Conservation (phyloP, 2,888 invertebrate species). For the Ernsta delagoae region DNA sequence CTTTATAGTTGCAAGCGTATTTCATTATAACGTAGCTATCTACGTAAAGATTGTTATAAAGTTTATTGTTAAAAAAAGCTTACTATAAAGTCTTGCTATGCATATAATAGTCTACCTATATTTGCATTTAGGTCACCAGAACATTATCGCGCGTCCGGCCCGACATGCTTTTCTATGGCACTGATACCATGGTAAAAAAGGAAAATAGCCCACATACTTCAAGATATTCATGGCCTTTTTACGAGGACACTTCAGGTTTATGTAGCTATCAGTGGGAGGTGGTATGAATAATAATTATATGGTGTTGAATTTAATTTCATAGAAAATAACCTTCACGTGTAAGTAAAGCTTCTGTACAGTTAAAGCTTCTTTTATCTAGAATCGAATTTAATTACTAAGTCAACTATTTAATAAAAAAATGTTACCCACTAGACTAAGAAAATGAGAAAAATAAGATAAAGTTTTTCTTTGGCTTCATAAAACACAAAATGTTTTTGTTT, state of each 20-base stretch:
- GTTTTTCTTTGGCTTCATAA: background rate
- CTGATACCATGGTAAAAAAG: constrained; percentile 1
- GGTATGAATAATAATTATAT: no score
- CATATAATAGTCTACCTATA: background rate
- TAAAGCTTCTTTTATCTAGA: no score
- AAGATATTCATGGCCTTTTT: background rate
- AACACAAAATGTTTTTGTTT: background rate
- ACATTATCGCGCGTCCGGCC: constrained; percentile 19
- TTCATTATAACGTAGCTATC: background rate
- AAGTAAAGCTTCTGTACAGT: no score
- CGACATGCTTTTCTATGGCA: constrained; percentile 5
- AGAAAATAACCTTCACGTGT: no score
- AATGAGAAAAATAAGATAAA: no score
- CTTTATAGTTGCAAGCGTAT: no score
- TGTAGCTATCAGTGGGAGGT: no score
- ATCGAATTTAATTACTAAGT: no score
- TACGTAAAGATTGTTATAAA: background rate
- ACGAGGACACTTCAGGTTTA: background rate
- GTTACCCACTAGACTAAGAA: no score
- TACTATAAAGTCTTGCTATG: background rate
- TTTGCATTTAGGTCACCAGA: constrained; percentile 25
- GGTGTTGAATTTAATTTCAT: no score
- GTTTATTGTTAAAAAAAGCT: background rate
- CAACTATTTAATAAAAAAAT: no score
- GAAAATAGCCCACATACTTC: background rate